A percentile compares a stretch with the other conserved stretches of the same genome.
Conservation (phyloP, 2,888 invertebrate species). For the Mystacides longicornis region DNA sequence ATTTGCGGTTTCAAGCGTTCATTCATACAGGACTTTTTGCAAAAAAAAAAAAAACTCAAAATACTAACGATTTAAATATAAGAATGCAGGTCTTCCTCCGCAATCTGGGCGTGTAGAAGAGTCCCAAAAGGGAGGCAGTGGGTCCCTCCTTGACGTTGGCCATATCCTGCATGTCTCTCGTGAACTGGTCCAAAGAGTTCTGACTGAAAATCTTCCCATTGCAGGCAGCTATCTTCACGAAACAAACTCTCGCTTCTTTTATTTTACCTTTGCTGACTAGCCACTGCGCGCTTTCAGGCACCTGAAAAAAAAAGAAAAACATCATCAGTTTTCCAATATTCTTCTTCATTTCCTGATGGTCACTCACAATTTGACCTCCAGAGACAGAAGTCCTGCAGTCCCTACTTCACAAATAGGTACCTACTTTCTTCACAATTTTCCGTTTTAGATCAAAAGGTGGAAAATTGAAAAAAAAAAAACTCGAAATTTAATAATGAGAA, state of each 20-base stretch:
- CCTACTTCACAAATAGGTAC: no score
- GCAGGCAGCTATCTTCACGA: constrained; percentile 45
- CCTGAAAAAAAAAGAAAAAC: constrained; percentile 14
- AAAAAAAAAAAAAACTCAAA: background rate
- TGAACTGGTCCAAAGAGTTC: constrained; percentile 38
- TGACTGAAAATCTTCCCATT: constrained; percentile 41
- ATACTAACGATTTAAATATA: constrained; percentile 53
- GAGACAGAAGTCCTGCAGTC: no score
- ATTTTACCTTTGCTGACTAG: constrained; percentile 46
- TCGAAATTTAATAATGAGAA: no score
- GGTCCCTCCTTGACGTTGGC: constrained; percentile 28
- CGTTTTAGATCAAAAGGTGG: no score
- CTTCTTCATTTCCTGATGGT: no score
- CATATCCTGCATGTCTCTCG: constrained; percentile 30
- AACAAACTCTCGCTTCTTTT: constrained; percentile 43
- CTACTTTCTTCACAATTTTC: no score
- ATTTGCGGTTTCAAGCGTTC: no score
- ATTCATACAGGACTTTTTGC: no score
- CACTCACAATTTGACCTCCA: no score
- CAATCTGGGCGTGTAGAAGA: constrained; percentile 48
- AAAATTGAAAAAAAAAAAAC: no score
- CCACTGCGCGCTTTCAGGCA: constrained; percentile 55
- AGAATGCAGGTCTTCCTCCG: constrained; percentile 47
- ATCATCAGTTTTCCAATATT: background rate
- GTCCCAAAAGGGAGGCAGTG: constrained; percentile 38